These are phyloP conservation scores for Stenoptilia bipunctidactyla DNA, from an alignment of 2,888 invertebrate genomes.

Conservation along the genomic window DNA sequence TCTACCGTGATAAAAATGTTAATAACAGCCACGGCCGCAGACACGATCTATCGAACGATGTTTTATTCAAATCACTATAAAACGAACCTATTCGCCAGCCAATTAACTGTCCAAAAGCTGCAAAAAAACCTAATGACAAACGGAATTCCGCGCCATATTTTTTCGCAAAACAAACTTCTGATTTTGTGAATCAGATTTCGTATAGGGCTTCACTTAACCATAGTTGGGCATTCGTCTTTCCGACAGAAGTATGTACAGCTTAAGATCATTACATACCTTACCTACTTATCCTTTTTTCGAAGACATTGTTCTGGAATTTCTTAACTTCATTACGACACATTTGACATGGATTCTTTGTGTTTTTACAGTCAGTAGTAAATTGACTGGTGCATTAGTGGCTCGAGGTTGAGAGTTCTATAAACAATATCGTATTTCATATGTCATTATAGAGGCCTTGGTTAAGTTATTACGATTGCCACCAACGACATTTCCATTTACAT, in stretches of 20 bases:
- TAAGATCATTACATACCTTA: conserved; percentile 24
- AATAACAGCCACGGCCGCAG: conserved; percentile 10
- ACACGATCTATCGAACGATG: conserved; percentile 19
- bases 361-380: conserved; percentile 5
- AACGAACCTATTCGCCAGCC: conserved; percentile 21
- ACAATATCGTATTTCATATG: conserved; percentile 36
- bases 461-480: conserved; percentile 1
- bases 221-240: too few species aligned
- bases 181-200: too few species aligned
- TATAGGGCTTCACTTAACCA: too few species aligned
- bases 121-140: conserved; percentile 25
- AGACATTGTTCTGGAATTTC: too few species aligned
- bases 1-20: conserved; percentile 3
- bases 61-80: conserved; percentile 32
- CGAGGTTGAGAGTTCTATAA: conserved; percentile 26
- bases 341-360: too few species aligned
- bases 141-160: conserved; percentile 16
- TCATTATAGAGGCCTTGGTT: conserved; percentile 4
- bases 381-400: conserved; percentile 6
- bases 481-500: background rate
- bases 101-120: conserved; percentile 20
- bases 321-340: too few species aligned
- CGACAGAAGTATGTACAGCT: too few species aligned
- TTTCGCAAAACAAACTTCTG: too few species aligned
- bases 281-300: conserved; percentile 15